Evolutionary conservation across 2,113 vertebrate genomes (phyloP).

Genomic region (Camelus dromedarius): DNA sequence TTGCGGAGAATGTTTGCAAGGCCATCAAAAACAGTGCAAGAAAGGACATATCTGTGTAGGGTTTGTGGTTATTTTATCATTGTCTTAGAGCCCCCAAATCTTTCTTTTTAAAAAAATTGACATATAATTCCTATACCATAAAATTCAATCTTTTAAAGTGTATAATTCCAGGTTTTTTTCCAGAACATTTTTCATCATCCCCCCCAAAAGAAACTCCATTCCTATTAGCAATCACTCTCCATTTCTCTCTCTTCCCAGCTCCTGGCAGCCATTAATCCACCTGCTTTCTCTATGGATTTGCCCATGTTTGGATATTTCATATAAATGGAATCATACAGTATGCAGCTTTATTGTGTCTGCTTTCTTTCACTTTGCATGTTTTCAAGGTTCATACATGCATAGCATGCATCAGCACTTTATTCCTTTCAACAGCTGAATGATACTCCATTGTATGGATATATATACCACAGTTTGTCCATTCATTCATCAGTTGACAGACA

Average conservation of each 20-base stretch:
- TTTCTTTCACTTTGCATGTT: not conserved
- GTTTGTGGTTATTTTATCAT: not conserved
- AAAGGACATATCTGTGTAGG: not conserved
- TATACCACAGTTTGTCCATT: not conserved
- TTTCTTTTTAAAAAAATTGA: not conserved
- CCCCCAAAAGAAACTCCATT: not conserved
- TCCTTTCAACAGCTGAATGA: not conserved
- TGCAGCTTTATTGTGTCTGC: not conserved
- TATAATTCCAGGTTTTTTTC: not conserved
- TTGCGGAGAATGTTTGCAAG: not conserved
- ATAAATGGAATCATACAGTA: not conserved
- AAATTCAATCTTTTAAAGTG: not conserved
- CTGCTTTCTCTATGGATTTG: not conserved
- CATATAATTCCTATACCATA: not conserved
- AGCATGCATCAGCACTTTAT: not conserved
- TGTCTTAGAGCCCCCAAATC: not conserved
- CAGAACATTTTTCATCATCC: not conserved
- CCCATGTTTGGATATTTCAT: not conserved
- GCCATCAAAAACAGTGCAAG: not conserved
- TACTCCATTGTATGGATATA: not conserved
- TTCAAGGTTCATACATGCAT: not conserved
- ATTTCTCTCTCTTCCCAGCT: not conserved
- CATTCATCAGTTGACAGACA: not conserved
- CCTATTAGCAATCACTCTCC: not conserved
- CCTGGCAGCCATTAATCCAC: not conserved